These are phyloP conservation scores for Nicator chloris DNA, from an alignment of 2,113 vertebrate genomes.

Conservation along the genomic window DNA sequence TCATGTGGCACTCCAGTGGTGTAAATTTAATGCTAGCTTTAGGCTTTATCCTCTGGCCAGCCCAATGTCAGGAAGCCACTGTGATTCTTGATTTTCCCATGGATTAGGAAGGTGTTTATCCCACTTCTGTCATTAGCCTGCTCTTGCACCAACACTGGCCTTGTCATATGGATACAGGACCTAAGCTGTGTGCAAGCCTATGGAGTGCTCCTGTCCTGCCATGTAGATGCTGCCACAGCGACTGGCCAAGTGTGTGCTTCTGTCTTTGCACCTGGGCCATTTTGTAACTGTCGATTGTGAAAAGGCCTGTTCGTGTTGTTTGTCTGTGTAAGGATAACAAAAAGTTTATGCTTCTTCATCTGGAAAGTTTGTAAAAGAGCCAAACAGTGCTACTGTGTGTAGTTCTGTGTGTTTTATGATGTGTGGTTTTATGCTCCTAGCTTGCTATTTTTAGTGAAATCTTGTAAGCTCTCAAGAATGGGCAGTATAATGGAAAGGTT, in stretches of 20 bases:
- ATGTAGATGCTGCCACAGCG: neutral
- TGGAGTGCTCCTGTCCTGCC: neutral
- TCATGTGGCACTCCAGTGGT: neutral
- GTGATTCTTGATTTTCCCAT: neutral
- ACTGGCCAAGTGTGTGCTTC: neutral
- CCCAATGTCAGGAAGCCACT: neutral
- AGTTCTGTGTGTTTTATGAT: neutral
- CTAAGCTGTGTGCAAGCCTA: rapidly evolving
- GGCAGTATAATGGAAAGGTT: neutral
- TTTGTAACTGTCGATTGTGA: rapidly evolving
- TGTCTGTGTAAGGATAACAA: neutral
- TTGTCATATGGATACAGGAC: rapidly evolving
- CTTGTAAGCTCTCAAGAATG: neutral
- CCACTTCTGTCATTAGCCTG: rapidly evolving
- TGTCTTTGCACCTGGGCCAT: neutral
- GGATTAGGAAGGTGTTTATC: neutral
- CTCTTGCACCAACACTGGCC: rapidly evolving
- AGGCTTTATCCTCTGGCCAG: neutral
- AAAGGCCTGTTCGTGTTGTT: neutral
- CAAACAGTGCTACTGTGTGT: neutral
- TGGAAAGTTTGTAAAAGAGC: neutral
- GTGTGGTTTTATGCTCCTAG: neutral
- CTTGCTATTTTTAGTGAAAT: neutral
- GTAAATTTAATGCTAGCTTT: neutral
- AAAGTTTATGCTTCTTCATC: neutral